Evolutionary conservation across 2,113 vertebrate species (phyloP).

Genomic region (Columba janthina): DNA sequence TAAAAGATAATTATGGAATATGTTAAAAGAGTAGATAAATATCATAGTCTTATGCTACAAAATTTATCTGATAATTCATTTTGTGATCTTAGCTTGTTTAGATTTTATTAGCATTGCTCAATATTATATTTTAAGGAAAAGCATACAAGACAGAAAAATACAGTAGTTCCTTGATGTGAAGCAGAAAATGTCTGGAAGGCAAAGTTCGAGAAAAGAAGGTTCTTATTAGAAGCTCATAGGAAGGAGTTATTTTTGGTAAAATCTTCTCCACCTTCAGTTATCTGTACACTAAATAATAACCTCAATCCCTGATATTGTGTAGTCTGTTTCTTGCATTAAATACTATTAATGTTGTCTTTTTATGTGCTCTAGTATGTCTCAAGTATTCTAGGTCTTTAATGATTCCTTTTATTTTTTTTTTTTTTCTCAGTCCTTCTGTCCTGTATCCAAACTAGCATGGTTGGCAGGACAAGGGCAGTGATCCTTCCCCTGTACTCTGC

Average conservation of each 20-base stretch:
- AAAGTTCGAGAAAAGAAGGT: background rate
- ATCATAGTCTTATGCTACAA: background rate
- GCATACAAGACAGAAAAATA: background rate
- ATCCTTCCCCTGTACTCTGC: too few relatives aligned
- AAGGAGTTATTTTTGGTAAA: background rate
- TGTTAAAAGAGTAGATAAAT: accelerated
- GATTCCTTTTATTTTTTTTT: background rate
- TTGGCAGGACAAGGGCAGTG: too few relatives aligned
- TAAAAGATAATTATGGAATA: background rate
- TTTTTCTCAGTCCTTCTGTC: background rate
- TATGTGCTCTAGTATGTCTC: background rate
- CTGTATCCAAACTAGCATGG: too few relatives aligned
- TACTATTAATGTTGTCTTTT: background rate
- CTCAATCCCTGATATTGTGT: background rate
- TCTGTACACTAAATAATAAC: background rate
- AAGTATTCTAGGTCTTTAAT: background rate
- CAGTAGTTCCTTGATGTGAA: background rate
- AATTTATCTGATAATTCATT: background rate
- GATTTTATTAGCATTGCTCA: background rate
- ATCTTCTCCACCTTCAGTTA: background rate
- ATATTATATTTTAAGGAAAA: background rate
- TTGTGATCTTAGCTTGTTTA: background rate
- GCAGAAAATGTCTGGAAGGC: background rate
- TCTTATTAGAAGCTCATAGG: background rate
- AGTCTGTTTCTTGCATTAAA: background rate